These are phyloP conservation scores for Myioborus miniatus DNA, from an alignment of 2,797 vertebrate species.

Conservation along the genomic window DNA sequence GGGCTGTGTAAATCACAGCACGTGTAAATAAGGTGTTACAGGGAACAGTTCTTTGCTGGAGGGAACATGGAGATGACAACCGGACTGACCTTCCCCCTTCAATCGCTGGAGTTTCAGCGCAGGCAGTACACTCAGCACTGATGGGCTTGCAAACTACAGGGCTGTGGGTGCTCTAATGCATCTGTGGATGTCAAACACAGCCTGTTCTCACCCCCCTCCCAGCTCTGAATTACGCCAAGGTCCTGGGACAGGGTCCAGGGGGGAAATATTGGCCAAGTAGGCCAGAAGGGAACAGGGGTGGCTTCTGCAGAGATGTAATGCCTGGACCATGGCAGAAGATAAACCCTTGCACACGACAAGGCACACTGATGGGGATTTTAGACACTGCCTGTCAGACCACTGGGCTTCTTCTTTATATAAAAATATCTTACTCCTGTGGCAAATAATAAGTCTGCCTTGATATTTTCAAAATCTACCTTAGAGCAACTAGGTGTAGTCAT, in stretches of 20 bases:
- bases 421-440: background rate
- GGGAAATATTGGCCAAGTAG: background rate
- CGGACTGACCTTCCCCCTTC: background rate
- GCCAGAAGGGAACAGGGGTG: background rate
- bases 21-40: rapidly evolving
- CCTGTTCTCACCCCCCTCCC: no score
- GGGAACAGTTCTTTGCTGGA: background rate
- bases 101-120: rapidly evolving
- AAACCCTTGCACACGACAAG: rapidly evolving
- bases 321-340: background rate
- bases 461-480: background rate
- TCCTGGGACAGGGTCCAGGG: rapidly evolving
- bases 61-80: background rate
- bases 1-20: background rate
- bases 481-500: background rate
- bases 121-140: background rate
- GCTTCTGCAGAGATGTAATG: background rate
- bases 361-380: background rate
- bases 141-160: background rate
- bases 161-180: background rate
- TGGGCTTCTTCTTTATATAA: background rate
- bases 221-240: background rate
- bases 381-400: background rate
- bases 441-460: background rate
- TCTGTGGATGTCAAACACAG: rapidly evolving